Evolutionary conservation across 2,113 vertebrate species (phyloP).

Genomic region (Lycaon pictus): DNA sequence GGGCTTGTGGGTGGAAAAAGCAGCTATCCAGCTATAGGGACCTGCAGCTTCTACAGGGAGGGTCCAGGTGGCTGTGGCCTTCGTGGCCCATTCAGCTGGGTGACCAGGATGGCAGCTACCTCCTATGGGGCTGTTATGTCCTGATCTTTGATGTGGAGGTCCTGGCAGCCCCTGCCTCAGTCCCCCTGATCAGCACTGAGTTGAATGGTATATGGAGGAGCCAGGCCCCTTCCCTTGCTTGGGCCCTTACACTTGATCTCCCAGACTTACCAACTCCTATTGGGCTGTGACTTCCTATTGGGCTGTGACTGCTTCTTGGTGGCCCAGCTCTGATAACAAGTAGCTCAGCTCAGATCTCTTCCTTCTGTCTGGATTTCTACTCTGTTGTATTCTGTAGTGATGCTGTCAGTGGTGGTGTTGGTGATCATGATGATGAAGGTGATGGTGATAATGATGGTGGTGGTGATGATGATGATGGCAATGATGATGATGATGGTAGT

Average conservation of each 20-base stretch:
- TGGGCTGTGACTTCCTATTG: neutral
- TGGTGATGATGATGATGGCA: neutral
- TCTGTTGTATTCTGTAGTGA: neutral
- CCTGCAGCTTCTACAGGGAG: neutral
- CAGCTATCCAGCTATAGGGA: neutral
- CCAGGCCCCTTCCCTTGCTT: neutral
- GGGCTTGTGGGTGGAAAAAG: neutral
- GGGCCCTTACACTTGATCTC: accelerated
- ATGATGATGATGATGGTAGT: accelerated
- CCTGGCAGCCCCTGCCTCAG: neutral
- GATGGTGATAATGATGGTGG: neutral
- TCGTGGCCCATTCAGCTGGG: neutral
- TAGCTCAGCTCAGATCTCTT: neutral
- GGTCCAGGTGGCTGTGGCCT: neutral
- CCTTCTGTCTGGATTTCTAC: neutral
- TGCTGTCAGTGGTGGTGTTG: neutral
- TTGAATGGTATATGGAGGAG: neutral
- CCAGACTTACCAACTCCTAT: neutral
- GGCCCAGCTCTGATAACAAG: neutral
- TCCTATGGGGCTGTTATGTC: no score
- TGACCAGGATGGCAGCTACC: no score
- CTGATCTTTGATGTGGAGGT: neutral
- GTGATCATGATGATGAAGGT: neutral
- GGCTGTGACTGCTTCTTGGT: neutral
- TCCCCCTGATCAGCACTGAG: neutral